Evolutionary conservation across 2,888 invertebrate species (phyloP), one percentile per base, ranked within the genome.

Genomic region (Caprella mutica): DNA sequence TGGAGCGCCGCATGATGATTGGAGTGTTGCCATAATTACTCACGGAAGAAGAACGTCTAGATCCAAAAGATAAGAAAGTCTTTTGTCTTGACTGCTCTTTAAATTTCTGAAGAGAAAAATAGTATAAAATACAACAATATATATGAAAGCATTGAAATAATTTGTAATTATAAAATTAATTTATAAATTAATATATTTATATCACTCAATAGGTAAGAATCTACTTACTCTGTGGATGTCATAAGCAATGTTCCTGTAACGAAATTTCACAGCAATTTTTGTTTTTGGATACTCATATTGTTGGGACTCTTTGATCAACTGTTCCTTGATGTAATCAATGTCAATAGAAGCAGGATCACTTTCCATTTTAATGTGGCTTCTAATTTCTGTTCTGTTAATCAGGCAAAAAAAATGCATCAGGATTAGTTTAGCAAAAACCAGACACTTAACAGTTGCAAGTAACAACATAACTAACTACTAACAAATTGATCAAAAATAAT

Each of bases 11-110:
- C 24, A 63, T 56, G 26, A 63, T 42, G 27, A 59, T 55, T 14
- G 63, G 63, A 12, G 63, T 63, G 55, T 63, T 63, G 29, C 63
- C 63, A 48, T 59, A 63, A 44, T 59, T 56, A 27, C 63, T 63
- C 24, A 63, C 51, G 4, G 59, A n/a, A 1, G 63, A 63, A 5
- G 63, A 59, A 19, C 63, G 46, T 5, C 63, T 52, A 9, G 57
- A 56, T 21, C 63, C 63, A 50, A 57, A 63, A 21, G 46, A 46
- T 17, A 55, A 21, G 55, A 55, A 46, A 48, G 29, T 48, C 14
- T 27, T 27, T 24, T 30, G 48, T n/a, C 29, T 30, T n/a, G 19
- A 27, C 17, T 24, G 14, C 5, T 48, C n/a, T 26, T 48, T 26
- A 27, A 44, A 44, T 17, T 3, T 14, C 21, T 48, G 48, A 17